Conservation (phyloP, 64 coral and sea anemone genomes). For the Stylophora pistillata region DNA sequence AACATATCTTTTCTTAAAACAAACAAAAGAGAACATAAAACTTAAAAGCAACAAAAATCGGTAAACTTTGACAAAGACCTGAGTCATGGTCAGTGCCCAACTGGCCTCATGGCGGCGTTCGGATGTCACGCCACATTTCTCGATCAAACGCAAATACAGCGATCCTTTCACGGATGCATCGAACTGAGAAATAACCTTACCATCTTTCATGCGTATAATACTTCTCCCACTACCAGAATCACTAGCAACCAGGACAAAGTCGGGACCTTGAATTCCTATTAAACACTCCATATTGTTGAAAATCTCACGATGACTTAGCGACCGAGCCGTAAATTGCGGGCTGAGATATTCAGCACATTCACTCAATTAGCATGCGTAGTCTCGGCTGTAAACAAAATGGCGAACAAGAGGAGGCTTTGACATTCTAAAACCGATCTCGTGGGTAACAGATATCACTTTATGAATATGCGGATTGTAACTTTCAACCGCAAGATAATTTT, state of each 20-base stretch:
- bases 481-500: conserved; percentile 15
- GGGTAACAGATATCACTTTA: background rate
- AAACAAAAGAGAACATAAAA: background rate
- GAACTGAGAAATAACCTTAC: conserved; percentile 41
- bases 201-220: conserved; percentile 99
- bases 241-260: conserved; percentile 88
- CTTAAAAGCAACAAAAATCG: background rate
- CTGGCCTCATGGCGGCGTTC: background rate
- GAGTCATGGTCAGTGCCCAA: conserved; percentile 25
- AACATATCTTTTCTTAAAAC: background rate
- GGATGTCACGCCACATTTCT: background rate
- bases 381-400: conserved; percentile 39
- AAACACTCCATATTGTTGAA: conserved; percentile 94
- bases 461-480: background rate
- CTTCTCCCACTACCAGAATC: conserved; percentile 94
- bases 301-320: background rate
- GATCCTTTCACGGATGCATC: background rate
- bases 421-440: background rate
- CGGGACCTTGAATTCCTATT: conserved; percentile 93
- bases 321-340: conserved; percentile 4
- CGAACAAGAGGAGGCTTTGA: background rate
- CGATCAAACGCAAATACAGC: background rate
- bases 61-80: conserved; percentile 38
- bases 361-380: background rate
- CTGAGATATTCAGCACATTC: conserved; percentile 16